Evolutionary conservation across 2,797 vertebrate species (phyloP).

Genomic region (Rhynchonycteris naso): DNA sequence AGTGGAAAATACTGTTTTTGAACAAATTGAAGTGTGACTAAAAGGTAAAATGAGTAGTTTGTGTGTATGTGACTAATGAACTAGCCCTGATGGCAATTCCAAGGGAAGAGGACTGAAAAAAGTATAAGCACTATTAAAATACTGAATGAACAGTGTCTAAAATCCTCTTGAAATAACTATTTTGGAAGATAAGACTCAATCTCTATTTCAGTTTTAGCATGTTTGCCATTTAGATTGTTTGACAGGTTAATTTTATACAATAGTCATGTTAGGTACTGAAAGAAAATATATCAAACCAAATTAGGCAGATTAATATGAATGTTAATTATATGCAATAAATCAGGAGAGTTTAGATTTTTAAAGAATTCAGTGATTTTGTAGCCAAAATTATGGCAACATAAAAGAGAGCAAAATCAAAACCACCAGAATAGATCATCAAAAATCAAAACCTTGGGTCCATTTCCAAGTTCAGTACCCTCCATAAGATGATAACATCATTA

Average conservation of each 20-base stretch:
- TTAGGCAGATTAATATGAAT: neutral
- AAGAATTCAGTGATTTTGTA: neutral
- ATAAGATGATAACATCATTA: neutral
- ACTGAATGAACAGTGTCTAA: neutral
- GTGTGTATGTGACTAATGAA: conserved; percentile 8
- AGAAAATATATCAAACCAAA: neutral
- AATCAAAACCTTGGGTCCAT: neutral
- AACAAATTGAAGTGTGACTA: conserved; percentile 58
- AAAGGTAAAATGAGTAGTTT: conserved; percentile 48
- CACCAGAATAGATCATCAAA: neutral
- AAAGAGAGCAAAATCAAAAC: neutral
- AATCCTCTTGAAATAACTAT: neutral
- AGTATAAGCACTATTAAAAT: neutral
- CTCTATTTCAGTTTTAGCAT: neutral
- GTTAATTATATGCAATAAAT: neutral
- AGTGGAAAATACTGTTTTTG: conserved; percentile 39
- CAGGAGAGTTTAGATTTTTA: neutral
- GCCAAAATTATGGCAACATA: neutral
- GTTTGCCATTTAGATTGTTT: neutral
- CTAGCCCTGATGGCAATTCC: neutral
- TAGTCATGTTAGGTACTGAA: neutral
- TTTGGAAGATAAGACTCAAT: conserved; percentile 1
- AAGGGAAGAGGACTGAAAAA: conserved; percentile 17
- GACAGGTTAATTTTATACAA: neutral
- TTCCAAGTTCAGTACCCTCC: neutral